phyloP scores from a whole-genome alignment of 2,113 vertebrate species.

The Psophia crepitans region DNA sequence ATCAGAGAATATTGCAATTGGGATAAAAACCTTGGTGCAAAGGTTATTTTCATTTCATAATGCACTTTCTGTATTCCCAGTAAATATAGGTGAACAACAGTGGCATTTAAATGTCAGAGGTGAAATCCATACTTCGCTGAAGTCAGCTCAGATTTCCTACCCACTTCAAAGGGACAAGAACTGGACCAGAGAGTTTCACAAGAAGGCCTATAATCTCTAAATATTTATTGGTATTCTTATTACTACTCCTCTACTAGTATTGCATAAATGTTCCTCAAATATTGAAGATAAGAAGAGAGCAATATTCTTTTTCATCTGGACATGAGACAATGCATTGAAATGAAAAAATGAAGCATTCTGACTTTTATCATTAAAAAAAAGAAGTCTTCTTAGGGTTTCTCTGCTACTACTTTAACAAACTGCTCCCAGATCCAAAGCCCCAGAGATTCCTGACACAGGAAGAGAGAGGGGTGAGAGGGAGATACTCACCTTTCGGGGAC shows the following conservation, averaged over 20 bases:
- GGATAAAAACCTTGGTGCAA: neutral
- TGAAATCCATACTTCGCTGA: neutral
- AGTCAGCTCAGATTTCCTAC: neutral
- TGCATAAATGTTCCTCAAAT: neutral
- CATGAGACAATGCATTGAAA: neutral
- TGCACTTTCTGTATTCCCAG: neutral
- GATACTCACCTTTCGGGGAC: neutral
- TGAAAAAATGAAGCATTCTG: neutral
- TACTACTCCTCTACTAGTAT: neutral
- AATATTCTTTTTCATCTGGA: neutral
- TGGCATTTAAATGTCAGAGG: constrained; percentile 42
- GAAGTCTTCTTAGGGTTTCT: neutral
- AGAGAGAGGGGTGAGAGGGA: neutral
- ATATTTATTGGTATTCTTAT: neutral
- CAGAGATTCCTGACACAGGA: neutral
- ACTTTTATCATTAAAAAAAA: neutral
- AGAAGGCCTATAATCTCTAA: neutral
- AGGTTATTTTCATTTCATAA: constrained; percentile 22
- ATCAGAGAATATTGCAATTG: neutral
- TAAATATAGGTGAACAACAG: neutral
- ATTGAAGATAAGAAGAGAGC: neutral
- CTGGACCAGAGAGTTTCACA: neutral
- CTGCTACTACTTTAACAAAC: neutral
- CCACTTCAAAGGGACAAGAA: neutral
- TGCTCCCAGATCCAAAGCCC: fast-evolving